A percentile compares a stretch with the other conserved stretches of the same genome.
phyloP scores from a whole-genome alignment of 2,113 vertebrate genomes.

The Orientallactaga bullata region DNA sequence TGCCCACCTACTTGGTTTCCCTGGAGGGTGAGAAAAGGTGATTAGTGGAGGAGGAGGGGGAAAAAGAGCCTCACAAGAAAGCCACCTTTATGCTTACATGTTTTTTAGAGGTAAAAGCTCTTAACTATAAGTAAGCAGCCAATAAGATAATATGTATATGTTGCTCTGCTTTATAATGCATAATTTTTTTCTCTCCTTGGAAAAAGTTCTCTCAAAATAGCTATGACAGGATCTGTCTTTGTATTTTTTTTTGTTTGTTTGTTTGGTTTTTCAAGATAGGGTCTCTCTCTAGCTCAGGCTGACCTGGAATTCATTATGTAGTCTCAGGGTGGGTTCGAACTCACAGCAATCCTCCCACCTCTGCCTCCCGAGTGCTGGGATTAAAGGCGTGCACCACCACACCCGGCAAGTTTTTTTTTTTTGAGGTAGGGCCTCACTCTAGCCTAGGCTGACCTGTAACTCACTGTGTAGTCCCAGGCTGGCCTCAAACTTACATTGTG shows the following conservation, averaged over 20 bases:
- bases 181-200: neutral
- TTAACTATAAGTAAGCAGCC: neutral
- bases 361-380: no score
- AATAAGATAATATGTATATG: neutral
- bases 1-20: constrained; percentile 81
- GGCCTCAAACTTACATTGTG: neutral
- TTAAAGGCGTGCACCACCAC: no score
- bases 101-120: constrained; percentile 32
- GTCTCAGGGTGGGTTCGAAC: no score
- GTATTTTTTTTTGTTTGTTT: neutral
- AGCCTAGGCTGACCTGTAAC: no score
- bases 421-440: no score
- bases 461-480: no score
- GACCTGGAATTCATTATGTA: no score
- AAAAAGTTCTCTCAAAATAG: neutral
- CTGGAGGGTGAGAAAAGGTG: constrained; percentile 73
- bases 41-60: constrained; percentile 53
- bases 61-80: constrained; percentile 14
- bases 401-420: neutral
- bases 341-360: no score
- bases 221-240: neutral
- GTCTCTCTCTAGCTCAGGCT: no score
- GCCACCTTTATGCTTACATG: constrained; percentile 35
- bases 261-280: no score
- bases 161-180: neutral